Evolutionary conservation across 92 coral and sea anemone genomes (phyloP), one percentile per base, ranked within the genome.

Genomic region (Paragorgia papillata): DNA sequence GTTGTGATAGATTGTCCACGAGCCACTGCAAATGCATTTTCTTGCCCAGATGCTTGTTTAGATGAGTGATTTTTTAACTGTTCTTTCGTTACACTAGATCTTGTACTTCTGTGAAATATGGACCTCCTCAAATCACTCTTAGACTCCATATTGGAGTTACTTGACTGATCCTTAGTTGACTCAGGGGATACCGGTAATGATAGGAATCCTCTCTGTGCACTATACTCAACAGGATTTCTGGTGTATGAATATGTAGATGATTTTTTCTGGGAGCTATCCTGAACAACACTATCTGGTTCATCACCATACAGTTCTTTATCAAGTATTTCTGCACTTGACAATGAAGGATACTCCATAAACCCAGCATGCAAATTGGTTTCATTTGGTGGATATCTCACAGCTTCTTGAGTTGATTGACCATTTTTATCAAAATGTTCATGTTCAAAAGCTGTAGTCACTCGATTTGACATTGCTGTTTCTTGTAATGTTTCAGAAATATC

Each of bases 301-400:
- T 66, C 56, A 53, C 73, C 73, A 39, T 66, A 66, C 27, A 66
- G 32, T 40, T 39, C 17, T 26, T 20, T 15, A 66, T 66, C 73
- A 21, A 34, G 7, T 4, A 40, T 2, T 18, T 17, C 17, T n/a
- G 29, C 32, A 20, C 34, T 20, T 30, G 25, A n/a, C 1, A 40
- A 31, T 24, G 73, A 66, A 22, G 73, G 20, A 24, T 20, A 40
- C 18, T 27, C 13, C 29, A 21, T 27, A 3, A 15, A n/a, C 27
- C 19, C 73, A 39, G 19, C 2, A 41, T 39, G 18, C 21, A 33
- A n/a, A n/a, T n/a, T n/a, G n/a, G n/a, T n/a, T n/a, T n/a, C n/a
- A n/a, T n/a, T 28, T 3, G 9, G 26, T 21, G 3, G 37, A 34
- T 60, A 12, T 18, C 15, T 60, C 15, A 35, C 21, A 20, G 24